Base-by-base conservation (phyloP, 2,113 vertebrate species). In the Neotoma lepida region DNA sequence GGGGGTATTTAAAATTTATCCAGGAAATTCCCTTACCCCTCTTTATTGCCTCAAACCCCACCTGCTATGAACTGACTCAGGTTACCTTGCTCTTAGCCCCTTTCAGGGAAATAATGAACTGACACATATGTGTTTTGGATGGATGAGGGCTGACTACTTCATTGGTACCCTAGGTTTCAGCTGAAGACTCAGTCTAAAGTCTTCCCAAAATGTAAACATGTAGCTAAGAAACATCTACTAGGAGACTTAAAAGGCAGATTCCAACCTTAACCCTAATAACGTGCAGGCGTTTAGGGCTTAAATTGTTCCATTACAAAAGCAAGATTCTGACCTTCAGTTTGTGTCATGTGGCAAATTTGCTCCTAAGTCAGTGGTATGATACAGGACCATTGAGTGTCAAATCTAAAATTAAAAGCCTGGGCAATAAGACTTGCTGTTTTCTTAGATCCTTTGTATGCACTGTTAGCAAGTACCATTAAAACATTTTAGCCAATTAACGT, bases 51-150 rank as follows among this genome's bases (percentile, higher is more conserved):
- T 88, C 30, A 66, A 61, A 86, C 80, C 22, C 85, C n/a, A 71
- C 88, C 70, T 93, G 85, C 64, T 94, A 17, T 88, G 35, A 80
- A 80, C 12, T 93, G 10, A 56, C 56, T 76, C 77, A 90, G 81
- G 22, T 77, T 56, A 56, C 1, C 63, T 70, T 89, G 70, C 26
- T 74, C 22, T 93, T 73, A 64, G 70, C 33, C 13, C 49, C 18
- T 82, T 86, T 96, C 22, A 17, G 64, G 80, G 84, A 95, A 94
- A 63, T 85, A 85, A 85, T 39, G 68, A 49, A 64, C 22, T 86
- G 14, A 56, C 22, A 68, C 41, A 58, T 49, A 84, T 39, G 76
- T 63, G 30, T 94, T 41, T 78, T 56, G 58, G 4, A 44, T 76
- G 6, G 33, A 39, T 91, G 28, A 85, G 8, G 20, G 51, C 17